Evolutionary conservation across 1,140 invertebrate species (phyloP), one percentile per base, ranked within the genome.

Genomic region (Drosophila gunungcola): DNA sequence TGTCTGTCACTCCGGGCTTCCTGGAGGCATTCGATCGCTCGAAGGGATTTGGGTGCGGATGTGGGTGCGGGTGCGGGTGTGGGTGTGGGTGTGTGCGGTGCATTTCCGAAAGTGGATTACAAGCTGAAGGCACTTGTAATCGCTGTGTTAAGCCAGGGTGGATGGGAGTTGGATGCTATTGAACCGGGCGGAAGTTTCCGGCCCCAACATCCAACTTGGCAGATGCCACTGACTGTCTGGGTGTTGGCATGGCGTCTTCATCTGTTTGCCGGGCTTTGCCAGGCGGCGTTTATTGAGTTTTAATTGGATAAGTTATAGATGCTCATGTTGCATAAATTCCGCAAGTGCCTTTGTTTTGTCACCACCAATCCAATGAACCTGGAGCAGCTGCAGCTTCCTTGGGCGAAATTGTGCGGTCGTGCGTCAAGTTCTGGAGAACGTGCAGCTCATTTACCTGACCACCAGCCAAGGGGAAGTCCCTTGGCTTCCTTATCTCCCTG

Each of bases 91-190:
- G 61, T 55, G 64, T 55, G 75, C 60, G 69, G 72, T 89, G 80
- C 84, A 89, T 90, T 90, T 85, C 84, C 85, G 70, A 89, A 90
- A 89, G 84, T 89, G 85, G 84, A 89, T 89, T 89, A 89, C 84
- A 84, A 89, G 80, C 80, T 78, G 77, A 88, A 89, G 84, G 84
- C 84, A 90, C 84, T 89, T 89, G 84, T 89, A 89, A 89, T 89
- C 84, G 85, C 77, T 89, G 85, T 88, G 84, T 90, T 89, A 89
- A 89, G 84, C 80, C 79, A 76, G 43, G 21, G 49, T 21, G 13
- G 65, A 60, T 12, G 41, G 21, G 46, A 38, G 42, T 53, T 60
- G 60, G 61, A 58, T 82, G 63, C 55, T 88, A 88, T 86, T 86
- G 83, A 86, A 86, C 79, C 51, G 67, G 52, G 36, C 51, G 56